Base-by-base conservation (phyloP, 1,140 invertebrate species). In the Drosophila willistoni region DNA sequence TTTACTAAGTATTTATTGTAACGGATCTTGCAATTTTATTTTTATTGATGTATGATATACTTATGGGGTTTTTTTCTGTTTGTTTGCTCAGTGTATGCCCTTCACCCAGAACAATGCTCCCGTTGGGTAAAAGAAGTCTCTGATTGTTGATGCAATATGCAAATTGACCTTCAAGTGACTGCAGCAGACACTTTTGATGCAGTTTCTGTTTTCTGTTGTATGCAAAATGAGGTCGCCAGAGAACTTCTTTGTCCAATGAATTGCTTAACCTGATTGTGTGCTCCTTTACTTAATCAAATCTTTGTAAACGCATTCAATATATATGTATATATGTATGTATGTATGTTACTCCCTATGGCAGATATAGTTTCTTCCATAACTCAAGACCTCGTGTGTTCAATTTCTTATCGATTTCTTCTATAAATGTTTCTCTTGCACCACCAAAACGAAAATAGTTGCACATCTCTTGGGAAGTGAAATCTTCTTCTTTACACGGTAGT, bases 291-390 rank as follows among this genome's bases (percentile, higher is more conserved):
- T 36, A 36, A 17, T 59, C 34, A 59, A 39, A 36, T 19, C 39
- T 1, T 19, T 29, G 29, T 29, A 36, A 19, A 14, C 14, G n/a
- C 33, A 10, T 29, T 33, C 56, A 17, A 17, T 14, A 17, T 22
- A 13, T 61, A n/a, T 25, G 22, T 12, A 19, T 19, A 1, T 36
- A 34, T 59, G 9, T 14, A 34, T 10, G 7, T 34, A 36, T 36
- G 5, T 59, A 59, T 19, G 2, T 60, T 13, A 56, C 44, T 39
- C 29, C 29, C 6, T 36, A 67, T 42, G 67, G n/a, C 62, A 66
- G 14, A 68, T 64, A 81, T 0, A 85, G 12, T 17, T 78, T 74
- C 7, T 75, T 67, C 77, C 81, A 84, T 22, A 84, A 33, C 6
- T 39, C 19, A 47, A 71, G 61, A 7, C 47, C 73, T 0, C 36